These are phyloP conservation scores for Bryconaethiops microstoma DNA, from an alignment of 2,797 vertebrate species.

Conservation along the genomic window DNA sequence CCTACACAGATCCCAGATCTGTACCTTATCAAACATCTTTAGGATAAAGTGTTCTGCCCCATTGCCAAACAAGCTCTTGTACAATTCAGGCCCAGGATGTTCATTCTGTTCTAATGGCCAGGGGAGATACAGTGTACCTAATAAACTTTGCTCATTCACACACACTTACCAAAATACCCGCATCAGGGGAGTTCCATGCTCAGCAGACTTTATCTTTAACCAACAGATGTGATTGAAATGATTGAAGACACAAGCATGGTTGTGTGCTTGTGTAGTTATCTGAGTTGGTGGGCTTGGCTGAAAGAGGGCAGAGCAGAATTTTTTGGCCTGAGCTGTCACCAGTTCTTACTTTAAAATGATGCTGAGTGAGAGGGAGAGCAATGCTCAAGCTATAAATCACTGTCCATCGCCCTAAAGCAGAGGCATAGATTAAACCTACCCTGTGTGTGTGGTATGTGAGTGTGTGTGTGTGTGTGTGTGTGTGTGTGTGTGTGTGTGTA, in stretches of 20 bases:
- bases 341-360: conserved; percentile 18
- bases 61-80: background rate
- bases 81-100: background rate
- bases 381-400: conserved; percentile 11
- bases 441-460: background rate
- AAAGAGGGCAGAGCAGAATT: conserved; percentile 4
- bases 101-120: background rate
- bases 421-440: conserved; percentile 10
- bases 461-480: background rate
- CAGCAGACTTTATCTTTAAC: background rate
- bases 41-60: background rate
- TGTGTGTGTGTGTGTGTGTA: background rate
- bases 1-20: background rate
- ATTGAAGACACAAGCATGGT: conserved; percentile 35
- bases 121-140: background rate
- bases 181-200: background rate
- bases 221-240: background rate
- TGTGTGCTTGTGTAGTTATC: conserved; percentile 17
- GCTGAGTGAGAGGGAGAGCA: conserved; percentile 11
- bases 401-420: conserved; percentile 12
- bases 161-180: background rate
- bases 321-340: conserved; percentile 34
- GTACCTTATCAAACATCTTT: background rate
- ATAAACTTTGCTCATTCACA: background rate
- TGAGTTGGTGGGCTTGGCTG: conserved; percentile 16